These are phyloP conservation scores for Cotesia vestalis DNA, from an alignment of 1,140 invertebrate genomes.

Conservation along the genomic window DNA sequence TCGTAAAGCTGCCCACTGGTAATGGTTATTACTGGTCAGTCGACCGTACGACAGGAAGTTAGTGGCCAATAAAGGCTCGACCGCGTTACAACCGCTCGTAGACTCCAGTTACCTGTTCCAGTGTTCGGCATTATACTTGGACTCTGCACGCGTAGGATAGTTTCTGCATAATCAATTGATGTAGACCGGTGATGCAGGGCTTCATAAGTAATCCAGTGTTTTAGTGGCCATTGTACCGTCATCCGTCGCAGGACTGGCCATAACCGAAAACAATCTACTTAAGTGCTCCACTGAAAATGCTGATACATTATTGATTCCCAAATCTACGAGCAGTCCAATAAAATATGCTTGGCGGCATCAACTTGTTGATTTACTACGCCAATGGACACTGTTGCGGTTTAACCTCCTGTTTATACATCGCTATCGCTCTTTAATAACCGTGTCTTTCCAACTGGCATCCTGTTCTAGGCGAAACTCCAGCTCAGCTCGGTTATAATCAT, in stretches of 20 bases:
- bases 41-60: slow-evolving; percentile 46
- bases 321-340: neutral
- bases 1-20: slow-evolving; percentile 51
- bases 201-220: too few relatives aligned
- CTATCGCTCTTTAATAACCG: too few relatives aligned
- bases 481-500: too few relatives aligned
- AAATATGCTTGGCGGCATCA: slow-evolving; percentile 47
- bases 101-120: slow-evolving; percentile 42
- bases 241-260: neutral
- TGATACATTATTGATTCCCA: slow-evolving; percentile 15
- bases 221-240: neutral
- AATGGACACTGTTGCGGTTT: slow-evolving; percentile 40
- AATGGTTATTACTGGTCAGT: slow-evolving; percentile 55
- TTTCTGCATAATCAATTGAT: too few relatives aligned
- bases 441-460: too few relatives aligned
- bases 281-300: neutral
- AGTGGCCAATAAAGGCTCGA: slow-evolving; percentile 55
- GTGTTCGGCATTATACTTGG: too few relatives aligned
- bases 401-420: too few relatives aligned
- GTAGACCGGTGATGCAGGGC: too few relatives aligned
- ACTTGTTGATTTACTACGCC: slow-evolving; percentile 61
- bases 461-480: too few relatives aligned
- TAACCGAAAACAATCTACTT: slow-evolving; percentile 16
- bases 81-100: slow-evolving; percentile 47
- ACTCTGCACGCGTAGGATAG: too few relatives aligned